Evolutionary conservation across 2,797 vertebrate genomes (phyloP).

Genomic region (Pipistrellus pipistrellus): DNA sequence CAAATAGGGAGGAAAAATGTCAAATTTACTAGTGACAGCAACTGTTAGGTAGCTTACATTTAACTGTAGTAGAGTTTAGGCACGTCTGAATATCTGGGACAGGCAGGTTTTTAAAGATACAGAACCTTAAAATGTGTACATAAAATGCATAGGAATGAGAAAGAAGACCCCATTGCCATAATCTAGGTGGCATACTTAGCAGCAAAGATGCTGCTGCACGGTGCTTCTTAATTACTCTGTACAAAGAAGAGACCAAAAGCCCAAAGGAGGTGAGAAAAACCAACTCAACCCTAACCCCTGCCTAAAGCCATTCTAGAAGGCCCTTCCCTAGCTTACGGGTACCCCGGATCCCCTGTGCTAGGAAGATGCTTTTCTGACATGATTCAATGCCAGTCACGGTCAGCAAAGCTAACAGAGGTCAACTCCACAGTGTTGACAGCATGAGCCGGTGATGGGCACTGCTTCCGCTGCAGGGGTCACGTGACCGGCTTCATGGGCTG

Average conservation of each 20-base stretch:
- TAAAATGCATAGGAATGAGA: not conserved
- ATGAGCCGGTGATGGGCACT: not conserved
- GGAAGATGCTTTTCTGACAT: not conserved
- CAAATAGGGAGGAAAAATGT: not conserved
- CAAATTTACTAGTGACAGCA: slow-evolving; percentile 34
- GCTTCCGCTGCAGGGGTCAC: not conserved
- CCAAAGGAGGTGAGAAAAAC: not conserved
- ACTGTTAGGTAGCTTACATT: not conserved
- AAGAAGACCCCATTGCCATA: not conserved
- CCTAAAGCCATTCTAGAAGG: not conserved
- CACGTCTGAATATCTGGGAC: not conserved
- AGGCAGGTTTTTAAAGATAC: not conserved
- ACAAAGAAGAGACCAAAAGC: not conserved
- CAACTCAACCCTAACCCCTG: not conserved
- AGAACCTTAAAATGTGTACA: not conserved
- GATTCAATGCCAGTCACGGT: not conserved
- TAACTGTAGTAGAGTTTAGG: not conserved
- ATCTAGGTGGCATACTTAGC: not conserved
- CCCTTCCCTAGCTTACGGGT: not conserved
- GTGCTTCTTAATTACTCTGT: not conserved
- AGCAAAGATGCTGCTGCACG: not conserved
- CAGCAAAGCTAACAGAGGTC: not conserved
- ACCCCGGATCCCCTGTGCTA: not conserved
- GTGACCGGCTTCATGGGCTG: not conserved
- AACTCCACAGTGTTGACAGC: not conserved